Percentiles rank a stretch among this genome's conserved stretches.
phyloP scores from a whole-genome alignment of 2,888 invertebrate genomes.

The Cynaeus angustus region DNA sequence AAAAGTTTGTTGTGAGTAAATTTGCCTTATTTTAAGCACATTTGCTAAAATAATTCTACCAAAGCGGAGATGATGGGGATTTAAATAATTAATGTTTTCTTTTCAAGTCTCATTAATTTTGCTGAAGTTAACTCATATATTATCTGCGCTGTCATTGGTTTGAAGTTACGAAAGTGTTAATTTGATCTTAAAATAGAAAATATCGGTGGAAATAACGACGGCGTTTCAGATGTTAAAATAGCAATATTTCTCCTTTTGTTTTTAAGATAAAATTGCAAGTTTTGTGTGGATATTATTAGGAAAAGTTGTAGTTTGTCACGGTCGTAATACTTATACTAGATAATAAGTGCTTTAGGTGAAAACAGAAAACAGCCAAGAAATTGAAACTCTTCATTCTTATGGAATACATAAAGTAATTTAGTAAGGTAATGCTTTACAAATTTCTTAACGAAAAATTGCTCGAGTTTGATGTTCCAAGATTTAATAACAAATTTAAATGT shows the following conservation, averaged over 20 bases:
- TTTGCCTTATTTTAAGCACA: constrained; percentile 27
- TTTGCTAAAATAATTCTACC: constrained; percentile 31
- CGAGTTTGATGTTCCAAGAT: constrained; percentile 48
- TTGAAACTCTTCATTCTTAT: constrained; percentile 42
- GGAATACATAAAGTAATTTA: constrained; percentile 45
- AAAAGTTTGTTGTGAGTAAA: constrained; percentile 26
- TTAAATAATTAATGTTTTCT: constrained; percentile 42
- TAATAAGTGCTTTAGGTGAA: constrained; percentile 34
- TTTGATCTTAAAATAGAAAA: constrained; percentile 41
- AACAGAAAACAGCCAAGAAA: constrained; percentile 33
- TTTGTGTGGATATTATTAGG: constrained; percentile 33
- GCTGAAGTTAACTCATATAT: constrained; percentile 35
- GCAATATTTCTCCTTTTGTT: constrained; percentile 20
- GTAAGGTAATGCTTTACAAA: constrained; percentile 47
- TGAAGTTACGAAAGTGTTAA: constrained; percentile 42
- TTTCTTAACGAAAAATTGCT: constrained; percentile 44
- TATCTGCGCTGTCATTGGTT: constrained; percentile 40
- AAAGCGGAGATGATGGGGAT: constrained; percentile 25
- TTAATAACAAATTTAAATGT: constrained; percentile 54
- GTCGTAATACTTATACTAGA: constrained; percentile 38
- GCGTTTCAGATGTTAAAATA: constrained; percentile 14
- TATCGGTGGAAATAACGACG: constrained; percentile 17
- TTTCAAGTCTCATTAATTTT: constrained; percentile 39
- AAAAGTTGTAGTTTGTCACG: constrained; percentile 25
- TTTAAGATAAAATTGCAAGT: constrained; percentile 26